phyloP scores from a whole-genome alignment of 64 coral and sea anemone genomes.

The Dendronephthya gigantea region DNA sequence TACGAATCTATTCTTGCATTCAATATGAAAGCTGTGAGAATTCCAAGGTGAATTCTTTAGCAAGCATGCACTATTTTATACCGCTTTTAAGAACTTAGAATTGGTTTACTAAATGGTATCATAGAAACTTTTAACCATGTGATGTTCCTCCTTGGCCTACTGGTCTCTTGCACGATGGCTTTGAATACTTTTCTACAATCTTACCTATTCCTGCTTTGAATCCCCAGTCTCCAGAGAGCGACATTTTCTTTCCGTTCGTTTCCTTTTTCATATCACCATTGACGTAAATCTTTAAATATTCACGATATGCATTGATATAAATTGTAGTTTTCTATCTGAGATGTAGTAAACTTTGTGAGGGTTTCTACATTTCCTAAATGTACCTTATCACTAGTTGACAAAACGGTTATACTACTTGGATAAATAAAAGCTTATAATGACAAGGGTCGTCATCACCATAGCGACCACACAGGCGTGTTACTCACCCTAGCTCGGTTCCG shows the following conservation, averaged over 20 bases:
- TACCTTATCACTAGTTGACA: too few relatives aligned
- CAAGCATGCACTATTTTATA: neutral
- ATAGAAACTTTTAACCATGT: too few relatives aligned
- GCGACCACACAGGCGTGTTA: neutral
- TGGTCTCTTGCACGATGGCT: too few relatives aligned
- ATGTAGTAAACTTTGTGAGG: too few relatives aligned
- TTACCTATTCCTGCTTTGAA: conserved; percentile 7
- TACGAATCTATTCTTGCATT: too few relatives aligned
- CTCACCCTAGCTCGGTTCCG: neutral
- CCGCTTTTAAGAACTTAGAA: too few relatives aligned
- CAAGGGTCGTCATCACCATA: neutral
- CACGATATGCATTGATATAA: neutral
- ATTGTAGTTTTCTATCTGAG: neutral
- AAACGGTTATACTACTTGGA: neutral
- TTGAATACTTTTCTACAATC: too few relatives aligned
- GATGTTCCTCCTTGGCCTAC: too few relatives aligned
- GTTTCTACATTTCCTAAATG: too few relatives aligned
- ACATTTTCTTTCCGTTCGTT: neutral
- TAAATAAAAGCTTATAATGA: neutral
- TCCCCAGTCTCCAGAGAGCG: neutral
- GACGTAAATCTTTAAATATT: neutral
- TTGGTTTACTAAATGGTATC: too few relatives aligned
- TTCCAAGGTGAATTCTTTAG: neutral
- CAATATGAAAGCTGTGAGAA: too few relatives aligned
- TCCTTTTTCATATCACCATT: conserved; percentile 10